Base-by-base conservation (phyloP, 2,113 vertebrate genomes). In the Xiphophorus hellerii region DNA sequence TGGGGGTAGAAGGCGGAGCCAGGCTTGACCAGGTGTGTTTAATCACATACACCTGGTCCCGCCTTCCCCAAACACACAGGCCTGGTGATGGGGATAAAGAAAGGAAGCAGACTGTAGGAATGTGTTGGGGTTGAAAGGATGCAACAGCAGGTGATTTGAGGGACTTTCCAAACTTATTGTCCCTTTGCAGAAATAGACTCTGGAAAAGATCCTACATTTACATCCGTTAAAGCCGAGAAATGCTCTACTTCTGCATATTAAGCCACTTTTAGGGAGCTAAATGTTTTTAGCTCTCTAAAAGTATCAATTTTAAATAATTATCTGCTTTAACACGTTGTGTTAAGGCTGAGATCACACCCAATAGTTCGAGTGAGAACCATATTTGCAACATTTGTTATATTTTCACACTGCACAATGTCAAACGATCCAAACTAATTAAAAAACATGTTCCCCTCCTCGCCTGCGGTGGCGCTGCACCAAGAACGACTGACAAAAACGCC, bases 21-120 rank as follows among this genome's bases (percentile, higher is more conserved):
- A 33, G 27, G 58, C 66, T 28, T 74, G 73, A 81, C 77, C 78
- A 89, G 71, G 83, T 89, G 86, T 79, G 71, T 83, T 86, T 84
- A 68, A 78, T 66, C 83, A 70, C 31, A 78, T 73, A 78, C 33
- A 74, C 27, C 68, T 74, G 58, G 58, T 72, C 66, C 72, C 39
- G 60, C 51, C 61, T 15, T 60, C 60, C 33, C 4, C 77, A 78
- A 74, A 86, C 30, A 12, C 51, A 42, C 20, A 73, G 48, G 48
- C 5, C 17, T 66, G 66, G 54, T 76, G 69, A 66, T 66, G 25
- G 31, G 62, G 62, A 70, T 48, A 67, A 71, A 60, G 69, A 73
- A 27, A 61, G 51, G 48, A 62, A 66, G 4, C 62, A 70, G 69
- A 79, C 31, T 73, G 28, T 10, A 11, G 42, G 70, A 78, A 75